Evolutionary conservation across 2,113 vertebrate genomes (phyloP).

Genomic region (Athene noctua): DNA sequence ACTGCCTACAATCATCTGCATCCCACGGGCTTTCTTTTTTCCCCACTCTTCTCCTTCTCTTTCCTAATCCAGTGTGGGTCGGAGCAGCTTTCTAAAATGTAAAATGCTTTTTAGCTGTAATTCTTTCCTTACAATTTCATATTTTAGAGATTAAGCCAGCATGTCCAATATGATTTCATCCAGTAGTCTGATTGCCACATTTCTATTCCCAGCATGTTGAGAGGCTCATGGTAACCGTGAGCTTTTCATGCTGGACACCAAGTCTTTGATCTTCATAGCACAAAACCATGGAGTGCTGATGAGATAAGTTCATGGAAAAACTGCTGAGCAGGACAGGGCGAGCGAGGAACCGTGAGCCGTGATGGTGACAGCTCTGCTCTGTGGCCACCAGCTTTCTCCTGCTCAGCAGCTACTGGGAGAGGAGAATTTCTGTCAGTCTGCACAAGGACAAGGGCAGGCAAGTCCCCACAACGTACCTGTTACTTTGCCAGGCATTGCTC

Average conservation of each 20-base stretch:
- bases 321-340: neutral
- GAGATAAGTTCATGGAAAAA: neutral
- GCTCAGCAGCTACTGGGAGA: neutral
- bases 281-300: neutral
- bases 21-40: neutral
- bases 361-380: neutral
- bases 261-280: conserved; percentile 19
- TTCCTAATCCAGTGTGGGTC: conserved; percentile 17
- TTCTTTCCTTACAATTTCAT: conserved; percentile 57
- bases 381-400: neutral
- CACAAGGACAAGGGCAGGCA: neutral
- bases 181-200: conserved; percentile 49
- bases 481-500: neutral
- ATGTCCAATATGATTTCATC: conserved; percentile 63
- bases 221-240: conserved; percentile 15
- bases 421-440: neutral
- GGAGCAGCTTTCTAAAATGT: conserved; percentile 39
- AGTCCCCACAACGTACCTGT: too few relatives aligned
- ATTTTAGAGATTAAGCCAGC: conserved; percentile 50
- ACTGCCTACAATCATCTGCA: neutral
- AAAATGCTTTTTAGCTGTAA: conserved; percentile 58
- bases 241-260: conserved; percentile 24
- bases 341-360: rapidly evolving
- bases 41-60: neutral
- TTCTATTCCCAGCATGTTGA: conserved; percentile 38